Evolutionary conservation across 2,113 vertebrate genomes (phyloP), one percentile per base, ranked within the genome.

Genomic region (Halcyon malimbica): DNA sequence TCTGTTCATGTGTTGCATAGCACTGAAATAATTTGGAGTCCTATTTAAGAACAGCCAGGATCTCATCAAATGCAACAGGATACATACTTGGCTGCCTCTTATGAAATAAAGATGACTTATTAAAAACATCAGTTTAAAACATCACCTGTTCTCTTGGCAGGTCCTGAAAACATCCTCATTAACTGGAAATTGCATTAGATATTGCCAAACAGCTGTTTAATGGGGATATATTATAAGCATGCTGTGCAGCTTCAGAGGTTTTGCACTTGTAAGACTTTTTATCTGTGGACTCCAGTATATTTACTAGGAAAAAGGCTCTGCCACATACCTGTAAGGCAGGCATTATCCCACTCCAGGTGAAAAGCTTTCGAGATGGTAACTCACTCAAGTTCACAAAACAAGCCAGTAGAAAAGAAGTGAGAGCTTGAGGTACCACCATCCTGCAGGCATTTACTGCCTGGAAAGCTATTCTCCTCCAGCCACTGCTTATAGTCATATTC

Each of bases 131-230:
- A 82, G 53, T 73, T 83, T 91, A 74, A 89, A 93, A 86, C 85
- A 86, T 89, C 94, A 86, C 81, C 67, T 92, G 67, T 78, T 89
- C 24, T 62, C 50, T 62, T 89, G 85, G 85, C 81, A 69, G 35
- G 23, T 39, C 50, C 76, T 86, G 57, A 83, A 86, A 83, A 69
- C 44, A 87, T 87, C 57, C 65, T 94, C 50, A 88, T 88, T 95
- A 95, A 90, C 59, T 93, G 51, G 79, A 92, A 95, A 84, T 62
- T 82, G 64, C 48, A 89, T 48, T 77, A 90, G 56, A 71, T 48
- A 25, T 26, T 96, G 83, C 76, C 94, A 96, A 96, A 95, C 88
- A 96, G 93, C 93, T 96, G 83, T 92, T 96, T 92, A 96, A 77
- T 37, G 25, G 68, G 53, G 33, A 91, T 84, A 54, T 76, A 90